Evolutionary conservation across 2,888 invertebrate genomes (phyloP).

Genomic region (Heliothis peltigera): DNA sequence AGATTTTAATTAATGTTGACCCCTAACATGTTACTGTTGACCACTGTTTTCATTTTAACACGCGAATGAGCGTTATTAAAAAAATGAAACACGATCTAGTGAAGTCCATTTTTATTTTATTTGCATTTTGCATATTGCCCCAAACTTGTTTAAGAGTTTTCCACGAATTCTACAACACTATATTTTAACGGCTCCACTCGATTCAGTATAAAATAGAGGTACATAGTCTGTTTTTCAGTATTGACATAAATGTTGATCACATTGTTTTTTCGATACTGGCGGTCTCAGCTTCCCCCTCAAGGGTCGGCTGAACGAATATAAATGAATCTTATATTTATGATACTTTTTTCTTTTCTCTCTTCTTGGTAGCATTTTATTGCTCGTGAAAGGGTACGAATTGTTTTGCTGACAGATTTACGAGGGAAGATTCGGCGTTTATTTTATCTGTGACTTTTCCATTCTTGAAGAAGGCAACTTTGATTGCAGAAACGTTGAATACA

Average conservation of each 20-base stretch:
- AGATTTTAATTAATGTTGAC: conserved; percentile 62
- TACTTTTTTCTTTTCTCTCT: conserved; percentile 87
- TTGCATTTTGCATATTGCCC: neutral
- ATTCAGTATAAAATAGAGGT: conserved; percentile 52
- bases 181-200: conserved; percentile 38
- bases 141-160: conserved; percentile 4
- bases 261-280: conserved; percentile 75
- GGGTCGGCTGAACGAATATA: conserved; percentile 87
- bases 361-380: conserved; percentile 88
- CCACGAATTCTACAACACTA: conserved; percentile 22
- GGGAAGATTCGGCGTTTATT: conserved; percentile 87
- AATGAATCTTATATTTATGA: conserved; percentile 90
- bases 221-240: conserved; percentile 52
- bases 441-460: conserved; percentile 83
- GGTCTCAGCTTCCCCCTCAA: conserved; percentile 78
- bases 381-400: conserved; percentile 90
- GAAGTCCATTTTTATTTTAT: neutral
- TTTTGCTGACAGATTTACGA: conserved; percentile 90
- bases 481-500: conserved; percentile 69
- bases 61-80: neutral
- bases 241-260: conserved; percentile 67
- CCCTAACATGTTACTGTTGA: conserved; percentile 31
- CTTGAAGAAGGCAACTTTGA: conserved; percentile 73
- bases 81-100: too few species aligned
- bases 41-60: conserved; percentile 19